A percentile compares a stretch with the other conserved stretches of the same genome.
Conservation (phyloP, 1,140 invertebrate genomes). For the Scaptomyza pallida region DNA sequence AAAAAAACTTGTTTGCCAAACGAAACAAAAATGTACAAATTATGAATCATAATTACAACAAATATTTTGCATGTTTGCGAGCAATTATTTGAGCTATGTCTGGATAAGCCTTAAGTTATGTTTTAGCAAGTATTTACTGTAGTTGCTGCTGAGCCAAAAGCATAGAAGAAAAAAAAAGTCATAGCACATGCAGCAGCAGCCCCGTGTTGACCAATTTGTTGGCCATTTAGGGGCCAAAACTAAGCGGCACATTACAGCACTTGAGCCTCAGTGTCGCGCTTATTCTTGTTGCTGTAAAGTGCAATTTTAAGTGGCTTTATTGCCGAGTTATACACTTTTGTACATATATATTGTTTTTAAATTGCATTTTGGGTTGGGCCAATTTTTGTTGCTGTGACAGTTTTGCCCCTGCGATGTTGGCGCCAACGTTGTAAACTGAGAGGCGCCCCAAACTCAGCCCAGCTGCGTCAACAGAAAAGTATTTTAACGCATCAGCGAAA, state of each 20-base stretch:
- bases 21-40: slow-evolving; percentile 13
- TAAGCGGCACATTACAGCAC: slow-evolving; percentile 37
- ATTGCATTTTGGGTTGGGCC: slow-evolving; percentile 15
- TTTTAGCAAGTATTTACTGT: no score
- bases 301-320: slow-evolving; percentile 22
- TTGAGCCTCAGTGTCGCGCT: slow-evolving; percentile 33
- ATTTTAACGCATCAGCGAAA: slow-evolving; percentile 68
- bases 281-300: slow-evolving; percentile 29
- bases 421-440: slow-evolving; percentile 67
- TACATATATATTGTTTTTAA: background rate
- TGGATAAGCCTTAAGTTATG: no score
- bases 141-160: no score
- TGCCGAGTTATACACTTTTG: slow-evolving; percentile 6
- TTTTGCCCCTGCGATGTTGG: slow-evolving; percentile 27
- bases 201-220: slow-evolving; percentile 7
- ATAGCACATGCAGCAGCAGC: slow-evolving; percentile 2
- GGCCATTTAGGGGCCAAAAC: slow-evolving; percentile 29
- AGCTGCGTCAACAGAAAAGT: slow-evolving; percentile 64
- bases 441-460: slow-evolving; percentile 43
- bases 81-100: no score
- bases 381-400: slow-evolving; percentile 15
- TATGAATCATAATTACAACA: slow-evolving; percentile 17
- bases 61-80: slow-evolving; percentile 2
- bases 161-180: background rate
- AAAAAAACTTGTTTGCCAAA: slow-evolving; percentile 48